Evolutionary conservation across 2,113 vertebrate genomes (phyloP).

Genomic region (Myotis davidii): DNA sequence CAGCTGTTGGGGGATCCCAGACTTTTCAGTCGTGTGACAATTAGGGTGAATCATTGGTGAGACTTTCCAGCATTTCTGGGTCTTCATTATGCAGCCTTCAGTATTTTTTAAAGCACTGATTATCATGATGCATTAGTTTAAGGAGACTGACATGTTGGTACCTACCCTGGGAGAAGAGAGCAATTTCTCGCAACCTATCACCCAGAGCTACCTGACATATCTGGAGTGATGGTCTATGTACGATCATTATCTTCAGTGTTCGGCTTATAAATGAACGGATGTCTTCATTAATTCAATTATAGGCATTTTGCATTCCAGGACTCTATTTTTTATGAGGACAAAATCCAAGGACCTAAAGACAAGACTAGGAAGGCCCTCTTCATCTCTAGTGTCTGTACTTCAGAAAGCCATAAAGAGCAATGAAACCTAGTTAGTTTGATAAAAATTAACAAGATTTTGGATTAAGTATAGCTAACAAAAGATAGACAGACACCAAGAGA

Average conservation of each 20-base stretch:
- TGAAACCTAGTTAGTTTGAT: background rate
- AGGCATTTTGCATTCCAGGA: background rate
- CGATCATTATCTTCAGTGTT: constrained; percentile 48
- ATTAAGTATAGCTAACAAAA: background rate
- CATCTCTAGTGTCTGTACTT: background rate
- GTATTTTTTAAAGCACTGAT: constrained; percentile 58
- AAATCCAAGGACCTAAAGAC: constrained; percentile 26
- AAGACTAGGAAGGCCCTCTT: background rate
- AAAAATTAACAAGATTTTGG: constrained; percentile 29
- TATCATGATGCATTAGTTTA: constrained; percentile 65
- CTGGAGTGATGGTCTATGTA: background rate
- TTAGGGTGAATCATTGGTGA: constrained; percentile 69
- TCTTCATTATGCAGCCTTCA: constrained; percentile 60
- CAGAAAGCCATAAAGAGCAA: background rate
- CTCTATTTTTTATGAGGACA: constrained; percentile 48
- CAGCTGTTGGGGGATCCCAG: constrained; percentile 73
- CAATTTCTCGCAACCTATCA: constrained; percentile 39
- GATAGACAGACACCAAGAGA: background rate
- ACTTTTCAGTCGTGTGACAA: constrained; percentile 71
- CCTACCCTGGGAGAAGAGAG: constrained; percentile 43
- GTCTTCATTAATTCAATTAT: constrained; percentile 57
- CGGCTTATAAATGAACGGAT: constrained; percentile 65
- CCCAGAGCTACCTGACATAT: constrained; percentile 8
- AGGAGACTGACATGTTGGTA: constrained; percentile 58
- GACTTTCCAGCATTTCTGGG: constrained; percentile 35